These are phyloP conservation scores for Onthophagus sagittarius DNA, from an alignment of 2,888 invertebrate species.

Conservation along the genomic window DNA sequence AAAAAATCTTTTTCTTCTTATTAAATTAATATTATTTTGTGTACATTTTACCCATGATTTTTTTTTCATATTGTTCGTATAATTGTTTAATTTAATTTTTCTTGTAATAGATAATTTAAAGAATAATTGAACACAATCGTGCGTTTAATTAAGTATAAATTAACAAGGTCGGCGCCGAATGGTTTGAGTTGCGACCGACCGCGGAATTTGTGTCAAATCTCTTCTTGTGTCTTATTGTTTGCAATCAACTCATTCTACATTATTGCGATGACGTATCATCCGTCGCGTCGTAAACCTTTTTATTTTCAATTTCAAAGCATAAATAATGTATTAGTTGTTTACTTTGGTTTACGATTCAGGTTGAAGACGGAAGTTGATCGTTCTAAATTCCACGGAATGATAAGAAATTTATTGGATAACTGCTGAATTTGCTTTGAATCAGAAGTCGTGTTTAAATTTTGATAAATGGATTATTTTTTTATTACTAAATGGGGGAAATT, in stretches of 20 bases:
- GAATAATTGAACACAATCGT: slow-evolving; percentile 5
- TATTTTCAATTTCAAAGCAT: neutral
- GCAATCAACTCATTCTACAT: neutral
- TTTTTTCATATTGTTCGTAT: too few relatives aligned
- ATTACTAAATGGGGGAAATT: neutral
- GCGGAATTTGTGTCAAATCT: neutral
- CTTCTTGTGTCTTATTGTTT: neutral
- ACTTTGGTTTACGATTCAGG: neutral
- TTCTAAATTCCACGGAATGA: neutral
- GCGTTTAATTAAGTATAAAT: slow-evolving; percentile 3
- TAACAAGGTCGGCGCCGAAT: slow-evolving; percentile 9
- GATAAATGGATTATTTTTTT: neutral
- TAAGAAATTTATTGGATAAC: neutral
- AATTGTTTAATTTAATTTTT: too few relatives aligned
- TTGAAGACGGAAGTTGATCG: neutral
- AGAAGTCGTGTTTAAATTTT: neutral
- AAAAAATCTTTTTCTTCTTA: too few relatives aligned
- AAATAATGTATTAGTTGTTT: neutral
- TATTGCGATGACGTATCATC: neutral
- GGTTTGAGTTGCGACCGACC: neutral
- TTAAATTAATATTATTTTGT: too few relatives aligned
- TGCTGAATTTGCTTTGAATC: neutral
- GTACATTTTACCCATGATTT: too few relatives aligned
- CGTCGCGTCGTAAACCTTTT: neutral
- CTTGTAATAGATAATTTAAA: slow-evolving; percentile 1